These are phyloP conservation scores for Drosophila melanosoma DNA, from an alignment of 2,888 invertebrate genomes.

Conservation along the genomic window DNA sequence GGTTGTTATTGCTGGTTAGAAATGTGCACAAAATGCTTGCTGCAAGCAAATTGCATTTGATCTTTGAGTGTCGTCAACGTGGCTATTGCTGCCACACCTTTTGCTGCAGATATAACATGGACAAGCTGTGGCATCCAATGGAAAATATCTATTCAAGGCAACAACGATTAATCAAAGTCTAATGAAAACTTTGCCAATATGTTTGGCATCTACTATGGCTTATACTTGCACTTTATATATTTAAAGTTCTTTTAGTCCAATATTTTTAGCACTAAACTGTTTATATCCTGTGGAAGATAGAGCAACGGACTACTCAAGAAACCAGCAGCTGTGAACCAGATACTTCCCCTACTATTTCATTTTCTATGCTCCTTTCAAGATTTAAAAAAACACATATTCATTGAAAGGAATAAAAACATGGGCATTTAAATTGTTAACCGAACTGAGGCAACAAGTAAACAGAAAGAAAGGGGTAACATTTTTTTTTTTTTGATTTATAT, in stretches of 20 bases:
- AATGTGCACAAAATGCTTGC: slow-evolving; percentile 44
- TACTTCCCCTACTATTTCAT: not conserved
- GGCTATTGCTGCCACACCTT: slow-evolving; percentile 32
- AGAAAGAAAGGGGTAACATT: slow-evolving; percentile 1
- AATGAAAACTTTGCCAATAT: not conserved
- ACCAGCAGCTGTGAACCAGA: slow-evolving; percentile 3
- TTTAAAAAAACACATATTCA: slow-evolving; percentile 30
- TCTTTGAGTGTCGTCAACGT: slow-evolving; percentile 43
- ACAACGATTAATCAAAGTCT: not conserved
- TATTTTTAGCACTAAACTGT: not conserved
- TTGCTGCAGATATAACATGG: slow-evolving; percentile 1
- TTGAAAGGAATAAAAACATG: slow-evolving; percentile 23
- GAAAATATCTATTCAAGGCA: not conserved
- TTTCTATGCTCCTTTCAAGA: slow-evolving; percentile 9
- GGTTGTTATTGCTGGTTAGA: slow-evolving; percentile 16
- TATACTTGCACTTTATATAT: not conserved
- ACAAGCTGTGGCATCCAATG: not conserved
- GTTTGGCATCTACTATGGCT: not conserved
- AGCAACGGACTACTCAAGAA: not conserved
- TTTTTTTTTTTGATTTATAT: slow-evolving; percentile 9
- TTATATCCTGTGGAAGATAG: not conserved
- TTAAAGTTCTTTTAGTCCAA: not conserved
- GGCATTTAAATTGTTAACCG: slow-evolving; percentile 38
- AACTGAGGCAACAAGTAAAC: slow-evolving; percentile 10
- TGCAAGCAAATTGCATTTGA: slow-evolving; percentile 65